Conservation (phyloP, 2,888 invertebrate genomes). For the Drosophila mulleri region DNA sequence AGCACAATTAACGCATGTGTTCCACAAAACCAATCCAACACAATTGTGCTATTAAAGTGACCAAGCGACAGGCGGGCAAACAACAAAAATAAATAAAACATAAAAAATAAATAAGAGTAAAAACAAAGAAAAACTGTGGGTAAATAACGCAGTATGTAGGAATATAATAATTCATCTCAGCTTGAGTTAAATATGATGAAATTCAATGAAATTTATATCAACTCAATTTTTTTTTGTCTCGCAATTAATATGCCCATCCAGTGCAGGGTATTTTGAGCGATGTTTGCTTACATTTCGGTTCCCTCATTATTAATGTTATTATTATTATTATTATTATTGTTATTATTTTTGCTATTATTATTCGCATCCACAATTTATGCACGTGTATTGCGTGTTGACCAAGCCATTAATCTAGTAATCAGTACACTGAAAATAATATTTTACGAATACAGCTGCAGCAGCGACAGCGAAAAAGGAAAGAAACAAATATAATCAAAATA, state of each 20-base stretch:
- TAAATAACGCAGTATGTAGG: not conserved
- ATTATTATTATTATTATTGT: not conserved
- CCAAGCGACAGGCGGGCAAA: not conserved
- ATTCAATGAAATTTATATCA: slow-evolving; percentile 1
- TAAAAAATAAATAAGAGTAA: too few relatives aligned
- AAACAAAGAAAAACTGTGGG: not conserved
- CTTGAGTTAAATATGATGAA: not conserved
- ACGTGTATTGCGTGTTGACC: slow-evolving; percentile 12
- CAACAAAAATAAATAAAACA: too few relatives aligned
- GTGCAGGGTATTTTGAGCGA: not conserved
- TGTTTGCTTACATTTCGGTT: not conserved
- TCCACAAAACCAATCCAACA: slow-evolving; percentile 12
- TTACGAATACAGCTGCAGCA: slow-evolving; percentile 20
- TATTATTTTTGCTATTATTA: not conserved
- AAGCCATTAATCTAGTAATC: slow-evolving; percentile 66
- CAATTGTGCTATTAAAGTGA: slow-evolving; percentile 1
- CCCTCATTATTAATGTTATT: not conserved
- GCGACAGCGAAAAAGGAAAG: not conserved
- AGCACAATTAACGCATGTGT: slow-evolving; percentile 48
- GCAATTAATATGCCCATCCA: not conserved
- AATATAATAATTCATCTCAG: not conserved
- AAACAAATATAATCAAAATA: too few relatives aligned
- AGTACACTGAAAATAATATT: slow-evolving; percentile 33
- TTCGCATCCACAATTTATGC: slow-evolving; percentile 5
- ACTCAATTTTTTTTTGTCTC: not conserved